phyloP scores from a whole-genome alignment of 2,888 invertebrate genomes.

The Rhagium mordax region DNA sequence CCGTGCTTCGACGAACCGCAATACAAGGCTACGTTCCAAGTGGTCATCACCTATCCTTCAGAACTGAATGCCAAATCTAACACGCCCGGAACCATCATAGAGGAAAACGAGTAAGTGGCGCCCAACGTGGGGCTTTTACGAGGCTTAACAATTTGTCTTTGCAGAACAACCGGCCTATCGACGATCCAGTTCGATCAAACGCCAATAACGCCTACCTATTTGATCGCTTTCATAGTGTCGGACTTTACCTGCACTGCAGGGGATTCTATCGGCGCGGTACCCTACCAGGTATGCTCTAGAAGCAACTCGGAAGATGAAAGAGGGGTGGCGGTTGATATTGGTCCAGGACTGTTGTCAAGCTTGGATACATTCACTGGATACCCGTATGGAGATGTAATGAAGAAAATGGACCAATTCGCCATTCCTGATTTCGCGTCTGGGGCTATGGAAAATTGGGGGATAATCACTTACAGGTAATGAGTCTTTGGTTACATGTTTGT shows the following conservation, averaged over 20 bases:
- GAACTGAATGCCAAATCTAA: conserved; percentile 7
- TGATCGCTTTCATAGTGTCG: conserved; percentile 51
- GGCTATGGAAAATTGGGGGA: conserved; percentile 36
- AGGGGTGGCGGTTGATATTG: conserved; percentile 43
- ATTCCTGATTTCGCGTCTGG: conserved; percentile 28
- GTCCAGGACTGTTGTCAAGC: conserved; percentile 44
- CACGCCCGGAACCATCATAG: not conserved
- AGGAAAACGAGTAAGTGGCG: conserved; percentile 13
- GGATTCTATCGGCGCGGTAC: conserved; percentile 34
- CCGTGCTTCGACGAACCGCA: conserved; percentile 84
- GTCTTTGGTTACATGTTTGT: too few species aligned
- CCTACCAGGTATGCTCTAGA: conserved; percentile 51
- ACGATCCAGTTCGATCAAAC: conserved; percentile 40
- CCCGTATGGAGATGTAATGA: conserved; percentile 27
- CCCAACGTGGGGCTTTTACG: too few species aligned
- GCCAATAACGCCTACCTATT: conserved; percentile 48
- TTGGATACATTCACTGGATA: conserved; percentile 47
- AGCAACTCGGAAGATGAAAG: conserved; percentile 36
- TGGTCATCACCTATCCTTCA: conserved; percentile 18
- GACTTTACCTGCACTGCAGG: conserved; percentile 50
- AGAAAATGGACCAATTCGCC: conserved; percentile 27
- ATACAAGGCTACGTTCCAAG: conserved; percentile 76
- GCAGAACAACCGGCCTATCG: not conserved
- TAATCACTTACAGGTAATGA: conserved; percentile 28
- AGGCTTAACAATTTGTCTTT: not conserved